Evolutionary conservation across 2,113 vertebrate genomes (phyloP), one percentile per base, ranked within the genome.

Genomic region (Hucho hucho): DNA sequence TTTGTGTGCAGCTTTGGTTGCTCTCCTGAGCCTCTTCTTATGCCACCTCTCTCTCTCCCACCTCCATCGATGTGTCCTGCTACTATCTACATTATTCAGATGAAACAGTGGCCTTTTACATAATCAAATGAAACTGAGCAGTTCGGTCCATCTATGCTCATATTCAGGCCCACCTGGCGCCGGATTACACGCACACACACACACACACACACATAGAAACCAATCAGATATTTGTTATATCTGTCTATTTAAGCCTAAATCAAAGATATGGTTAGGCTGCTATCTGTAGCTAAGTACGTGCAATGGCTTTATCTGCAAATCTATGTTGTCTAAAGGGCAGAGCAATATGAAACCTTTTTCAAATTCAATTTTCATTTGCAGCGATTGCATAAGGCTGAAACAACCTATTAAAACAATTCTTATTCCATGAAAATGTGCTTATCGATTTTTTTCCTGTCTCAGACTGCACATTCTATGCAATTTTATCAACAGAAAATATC

Each of bases 151-250:
- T 80, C 68, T 14, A 24, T 75, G 64, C 26, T 67, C 82, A 77
- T 87, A 83, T 87, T 91, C 76, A 87, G 82, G 76, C 47, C 84
- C 83, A 83, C 74, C 85, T 87, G 89, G 84, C 79, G 73, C 80
- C 80, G 75, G 70, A 81, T 84, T 75, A 78, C 49, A 75, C 69
- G 53, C 18, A 69, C 78, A 75, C 71, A 16, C 47, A 49, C 47
- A 49, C 47, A 16, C 47, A 49, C 4, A 49, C 47, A 49, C 47
- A 53, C 14, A 53, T 16, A 53, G 16, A 53, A 16, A 68, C 69
- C 28, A 69, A 75, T 85, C 68, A 80, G 49, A 82, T 80, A 80
- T 77, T 66, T 73, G 12, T 64, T 64, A 29, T n/a, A n/a, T n/a
- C 72, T 70, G 70, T 73, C 58, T 78, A 22, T 69, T 59, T 81